Conservation (phyloP, 1,140 invertebrate species). For the Neodiprion fabricii region DNA sequence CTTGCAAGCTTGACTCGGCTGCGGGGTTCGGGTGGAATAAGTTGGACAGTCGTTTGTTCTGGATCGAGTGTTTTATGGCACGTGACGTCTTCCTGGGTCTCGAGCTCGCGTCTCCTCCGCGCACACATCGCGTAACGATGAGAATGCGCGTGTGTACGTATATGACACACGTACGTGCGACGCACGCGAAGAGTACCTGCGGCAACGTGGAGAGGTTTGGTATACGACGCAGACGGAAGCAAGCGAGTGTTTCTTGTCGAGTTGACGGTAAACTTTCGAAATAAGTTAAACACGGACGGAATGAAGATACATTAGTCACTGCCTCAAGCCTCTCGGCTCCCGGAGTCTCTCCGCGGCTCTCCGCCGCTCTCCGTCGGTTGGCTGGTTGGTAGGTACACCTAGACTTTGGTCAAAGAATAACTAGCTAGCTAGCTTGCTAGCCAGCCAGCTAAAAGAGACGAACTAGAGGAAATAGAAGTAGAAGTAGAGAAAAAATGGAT, state of each 20-base stretch:
- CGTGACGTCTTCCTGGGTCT: background rate
- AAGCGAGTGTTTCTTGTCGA: conserved; percentile 37
- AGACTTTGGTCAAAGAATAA: background rate
- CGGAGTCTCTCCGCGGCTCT: too few species aligned
- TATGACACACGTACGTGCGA: background rate
- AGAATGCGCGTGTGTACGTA: too few species aligned
- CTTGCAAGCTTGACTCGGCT: background rate
- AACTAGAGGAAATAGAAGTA: background rate
- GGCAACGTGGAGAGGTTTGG: too few species aligned
- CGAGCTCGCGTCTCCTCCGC: background rate
- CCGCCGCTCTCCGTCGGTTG: too few species aligned
- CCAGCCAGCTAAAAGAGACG: background rate
- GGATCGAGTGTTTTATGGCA: conserved; percentile 14
- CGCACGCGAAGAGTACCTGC: too few species aligned
- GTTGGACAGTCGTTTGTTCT: conserved; percentile 11
- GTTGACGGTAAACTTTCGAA: conserved; percentile 54
- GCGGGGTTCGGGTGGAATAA: background rate
- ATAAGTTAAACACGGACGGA: conserved; percentile 52
- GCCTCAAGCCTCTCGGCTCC: conserved; percentile 9
- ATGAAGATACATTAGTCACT: conserved; percentile 45
- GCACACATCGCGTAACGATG: too few species aligned
- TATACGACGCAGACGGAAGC: too few species aligned
- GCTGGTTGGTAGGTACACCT: background rate
- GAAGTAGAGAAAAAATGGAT: background rate
- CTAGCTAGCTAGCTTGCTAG: too few species aligned